These are phyloP conservation scores for Caenorhabditis doughertyi DNA, from an alignment of 2,888 invertebrate species.

Conservation along the genomic window DNA sequence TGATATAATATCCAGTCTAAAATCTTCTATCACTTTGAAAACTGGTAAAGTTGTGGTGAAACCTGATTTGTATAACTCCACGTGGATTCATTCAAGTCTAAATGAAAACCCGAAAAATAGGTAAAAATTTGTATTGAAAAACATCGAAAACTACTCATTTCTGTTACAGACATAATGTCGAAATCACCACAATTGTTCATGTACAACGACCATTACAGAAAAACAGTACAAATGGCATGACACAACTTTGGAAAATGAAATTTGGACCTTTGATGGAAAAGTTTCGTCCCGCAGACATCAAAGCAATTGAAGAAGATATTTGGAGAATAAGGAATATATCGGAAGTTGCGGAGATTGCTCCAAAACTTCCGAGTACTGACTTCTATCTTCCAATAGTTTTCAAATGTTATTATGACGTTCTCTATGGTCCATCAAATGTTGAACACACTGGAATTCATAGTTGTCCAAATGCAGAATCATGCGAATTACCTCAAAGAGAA, in stretches of 20 bases:
- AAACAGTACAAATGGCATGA: slow-evolving; percentile 16
- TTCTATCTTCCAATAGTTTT: slow-evolving; percentile 44
- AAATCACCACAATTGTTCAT: background rate
- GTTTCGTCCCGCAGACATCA: slow-evolving; percentile 14
- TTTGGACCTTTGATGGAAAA: slow-evolving; percentile 31
- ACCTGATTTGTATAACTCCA: slow-evolving; percentile 28
- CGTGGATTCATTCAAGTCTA: slow-evolving; percentile 32
- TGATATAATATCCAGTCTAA: slow-evolving; percentile 31
- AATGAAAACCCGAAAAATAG: background rate
- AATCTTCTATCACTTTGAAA: slow-evolving; percentile 16
- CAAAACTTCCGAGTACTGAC: slow-evolving; percentile 23
- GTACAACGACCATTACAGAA: slow-evolving; percentile 46
- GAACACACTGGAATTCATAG: background rate
- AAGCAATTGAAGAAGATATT: slow-evolving; percentile 41
- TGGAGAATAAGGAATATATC: background rate
- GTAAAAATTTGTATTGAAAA: background rate
- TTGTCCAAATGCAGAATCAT: slow-evolving; percentile 50
- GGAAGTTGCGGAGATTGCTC: background rate
- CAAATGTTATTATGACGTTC: slow-evolving; percentile 49
- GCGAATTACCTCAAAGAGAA: slow-evolving; percentile 38
- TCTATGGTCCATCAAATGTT: background rate
- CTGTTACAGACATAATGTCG: background rate
- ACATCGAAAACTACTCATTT: no score
- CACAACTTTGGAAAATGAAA: slow-evolving; percentile 19
- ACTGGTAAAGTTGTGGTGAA: slow-evolving; percentile 30